Percentiles rank a stretch among this genome's conserved stretches.
Conservation (phyloP, 2,888 invertebrate genomes). For the Hipparchia sbordonii region DNA sequence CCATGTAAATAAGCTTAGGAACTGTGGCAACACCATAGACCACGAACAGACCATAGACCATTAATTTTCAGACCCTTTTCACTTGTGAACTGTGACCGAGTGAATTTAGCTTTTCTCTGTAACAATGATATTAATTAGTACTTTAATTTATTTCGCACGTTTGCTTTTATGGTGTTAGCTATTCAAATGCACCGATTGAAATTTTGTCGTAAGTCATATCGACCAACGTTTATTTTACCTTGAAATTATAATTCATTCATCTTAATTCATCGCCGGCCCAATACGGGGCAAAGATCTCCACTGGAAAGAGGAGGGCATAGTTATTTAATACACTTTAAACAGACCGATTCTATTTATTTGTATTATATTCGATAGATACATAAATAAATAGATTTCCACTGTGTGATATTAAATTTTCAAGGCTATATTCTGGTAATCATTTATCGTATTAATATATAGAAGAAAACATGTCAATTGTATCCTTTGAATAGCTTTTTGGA, state of each 20-base stretch:
- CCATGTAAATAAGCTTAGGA: no score
- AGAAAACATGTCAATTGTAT: background rate
- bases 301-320: no score
- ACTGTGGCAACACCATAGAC: no score
- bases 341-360: background rate
- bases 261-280: no score
- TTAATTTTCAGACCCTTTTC: no score
- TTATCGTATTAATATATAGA: background rate
- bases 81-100: background rate
- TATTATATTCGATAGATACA: background rate
- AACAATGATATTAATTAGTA: background rate
- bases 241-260: no score
- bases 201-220: slow-evolving; percentile 5
- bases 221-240: no score
- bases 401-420: background rate
- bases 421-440: background rate
- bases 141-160: slow-evolving; percentile 28
- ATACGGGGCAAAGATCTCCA: no score
- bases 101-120: background rate
- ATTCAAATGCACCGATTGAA: slow-evolving; percentile 20
- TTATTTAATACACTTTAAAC: no score
- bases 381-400: background rate
- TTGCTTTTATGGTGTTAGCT: slow-evolving; percentile 24
- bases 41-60: no score
- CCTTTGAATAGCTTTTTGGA: slow-evolving; percentile 13